phyloP scores from a whole-genome alignment of 1,140 invertebrate genomes.

The Dufourea novaeangliae region DNA sequence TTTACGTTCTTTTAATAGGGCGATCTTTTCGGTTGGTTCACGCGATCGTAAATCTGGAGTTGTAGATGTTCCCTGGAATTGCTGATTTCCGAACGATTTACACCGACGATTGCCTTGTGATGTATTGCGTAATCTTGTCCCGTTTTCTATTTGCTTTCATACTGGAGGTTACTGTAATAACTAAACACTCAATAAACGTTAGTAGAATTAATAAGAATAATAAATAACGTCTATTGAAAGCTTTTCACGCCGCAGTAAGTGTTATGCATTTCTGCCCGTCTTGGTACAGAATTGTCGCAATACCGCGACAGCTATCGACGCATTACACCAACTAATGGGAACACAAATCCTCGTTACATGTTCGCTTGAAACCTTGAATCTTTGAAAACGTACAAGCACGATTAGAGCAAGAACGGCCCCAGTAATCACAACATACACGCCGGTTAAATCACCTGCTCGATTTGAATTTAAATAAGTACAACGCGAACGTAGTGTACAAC shows the following conservation, averaged over 20 bases:
- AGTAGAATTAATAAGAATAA: too few species aligned
- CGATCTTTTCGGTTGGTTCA: not conserved
- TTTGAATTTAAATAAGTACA: slow-evolving; percentile 44
- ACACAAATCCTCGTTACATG: not conserved
- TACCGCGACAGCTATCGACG: not conserved
- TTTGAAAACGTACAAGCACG: not conserved
- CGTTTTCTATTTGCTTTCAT: not conserved
- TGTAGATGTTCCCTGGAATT: not conserved
- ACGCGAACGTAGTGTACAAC: not conserved
- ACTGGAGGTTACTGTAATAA: not conserved
- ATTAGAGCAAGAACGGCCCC: not conserved
- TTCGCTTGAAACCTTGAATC: not conserved
- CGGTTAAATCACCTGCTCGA: slow-evolving; percentile 25
- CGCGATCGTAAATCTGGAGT: not conserved
- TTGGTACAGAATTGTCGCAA: too few species aligned
- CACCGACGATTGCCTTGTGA: not conserved
- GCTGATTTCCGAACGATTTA: not conserved
- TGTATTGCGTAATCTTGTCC: not conserved
- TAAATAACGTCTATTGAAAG: too few species aligned
- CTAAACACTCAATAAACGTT: not conserved
- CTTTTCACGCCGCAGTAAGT: too few species aligned
- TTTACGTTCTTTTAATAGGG: not conserved
- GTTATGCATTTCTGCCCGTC: too few species aligned
- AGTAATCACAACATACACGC: not conserved
- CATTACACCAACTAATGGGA: not conserved